phyloP scores from a whole-genome alignment of 2,797 vertebrate genomes.

The Chaetophractus vellerosus region DNA sequence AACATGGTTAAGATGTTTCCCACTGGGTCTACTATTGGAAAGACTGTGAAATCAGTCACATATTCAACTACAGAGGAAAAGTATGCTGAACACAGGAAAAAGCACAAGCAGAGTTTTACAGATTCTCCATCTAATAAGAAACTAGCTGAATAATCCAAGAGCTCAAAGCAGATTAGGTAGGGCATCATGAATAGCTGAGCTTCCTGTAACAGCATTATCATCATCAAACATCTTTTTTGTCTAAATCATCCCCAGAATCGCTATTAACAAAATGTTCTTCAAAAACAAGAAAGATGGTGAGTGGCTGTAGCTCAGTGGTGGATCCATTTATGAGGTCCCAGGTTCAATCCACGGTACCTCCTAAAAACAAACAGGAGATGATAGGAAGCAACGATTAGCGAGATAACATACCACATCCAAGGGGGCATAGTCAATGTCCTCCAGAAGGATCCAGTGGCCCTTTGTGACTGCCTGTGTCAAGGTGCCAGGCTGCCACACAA shows the following conservation, averaged over 20 bases:
- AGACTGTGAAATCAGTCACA: not conserved
- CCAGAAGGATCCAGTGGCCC: constrained; percentile 97
- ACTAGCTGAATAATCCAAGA: constrained; percentile 31
- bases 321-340: no score
- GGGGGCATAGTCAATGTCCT: constrained; percentile 98
- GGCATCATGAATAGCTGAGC: not conserved
- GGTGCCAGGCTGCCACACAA: constrained; percentile 97
- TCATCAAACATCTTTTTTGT: not conserved
- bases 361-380: not conserved
- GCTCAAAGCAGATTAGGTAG: not conserved
- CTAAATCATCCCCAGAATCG: constrained; percentile 15
- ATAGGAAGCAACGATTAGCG: not conserved
- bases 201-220: not conserved
- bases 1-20: not conserved
- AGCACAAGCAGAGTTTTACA: constrained; percentile 8
- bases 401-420: constrained; percentile 95
- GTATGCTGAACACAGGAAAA: not conserved
- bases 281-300: not conserved
- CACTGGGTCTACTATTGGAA: not conserved
- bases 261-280: constrained; percentile 41
- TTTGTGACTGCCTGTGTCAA: constrained; percentile 96
- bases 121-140: constrained; percentile 4
- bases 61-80: not conserved
- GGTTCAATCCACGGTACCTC: no score
- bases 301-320: no score